Evolutionary conservation across 2,113 vertebrate species (phyloP).

Genomic region (Conger conger): DNA sequence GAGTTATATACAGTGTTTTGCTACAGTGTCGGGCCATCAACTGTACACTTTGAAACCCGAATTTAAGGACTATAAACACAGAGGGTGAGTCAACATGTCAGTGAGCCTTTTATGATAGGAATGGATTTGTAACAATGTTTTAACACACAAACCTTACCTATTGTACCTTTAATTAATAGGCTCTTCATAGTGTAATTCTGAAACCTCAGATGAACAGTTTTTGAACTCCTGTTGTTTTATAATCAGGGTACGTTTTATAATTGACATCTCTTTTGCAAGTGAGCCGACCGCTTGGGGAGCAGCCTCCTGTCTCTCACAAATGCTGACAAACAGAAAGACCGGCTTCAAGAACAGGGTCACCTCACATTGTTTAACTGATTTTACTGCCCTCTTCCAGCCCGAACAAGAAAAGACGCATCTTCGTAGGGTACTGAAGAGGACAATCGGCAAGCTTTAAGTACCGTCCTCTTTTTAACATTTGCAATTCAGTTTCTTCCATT

Average conservation of each 20-base stretch:
- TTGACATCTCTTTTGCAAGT: too few relatives aligned
- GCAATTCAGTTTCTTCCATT: neutral
- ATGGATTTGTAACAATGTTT: too few relatives aligned
- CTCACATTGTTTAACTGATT: constrained; percentile 30
- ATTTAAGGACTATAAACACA: too few relatives aligned
- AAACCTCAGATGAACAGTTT: neutral
- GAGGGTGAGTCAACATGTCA: too few relatives aligned
- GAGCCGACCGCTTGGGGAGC: constrained; percentile 14
- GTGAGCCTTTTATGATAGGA: too few relatives aligned
- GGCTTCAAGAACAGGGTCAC: constrained; percentile 4
- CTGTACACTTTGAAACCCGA: too few relatives aligned
- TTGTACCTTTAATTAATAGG: neutral
- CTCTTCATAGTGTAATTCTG: neutral
- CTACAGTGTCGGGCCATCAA: too few relatives aligned
- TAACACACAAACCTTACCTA: too few relatives aligned
- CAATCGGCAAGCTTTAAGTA: constrained; percentile 13
- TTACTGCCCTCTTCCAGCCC: constrained; percentile 24
- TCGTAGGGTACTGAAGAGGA: constrained; percentile 26
- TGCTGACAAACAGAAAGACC: constrained; percentile 23
- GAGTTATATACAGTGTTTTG: too few relatives aligned
- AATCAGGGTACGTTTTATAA: too few relatives aligned
- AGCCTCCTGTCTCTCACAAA: constrained; percentile 19
- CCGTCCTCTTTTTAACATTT: constrained; percentile 17
- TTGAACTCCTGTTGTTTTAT: too few relatives aligned
- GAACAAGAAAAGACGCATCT: constrained; percentile 21